Conservation (phyloP, 2,113 vertebrate genomes). For the Tursiops truncatus region DNA sequence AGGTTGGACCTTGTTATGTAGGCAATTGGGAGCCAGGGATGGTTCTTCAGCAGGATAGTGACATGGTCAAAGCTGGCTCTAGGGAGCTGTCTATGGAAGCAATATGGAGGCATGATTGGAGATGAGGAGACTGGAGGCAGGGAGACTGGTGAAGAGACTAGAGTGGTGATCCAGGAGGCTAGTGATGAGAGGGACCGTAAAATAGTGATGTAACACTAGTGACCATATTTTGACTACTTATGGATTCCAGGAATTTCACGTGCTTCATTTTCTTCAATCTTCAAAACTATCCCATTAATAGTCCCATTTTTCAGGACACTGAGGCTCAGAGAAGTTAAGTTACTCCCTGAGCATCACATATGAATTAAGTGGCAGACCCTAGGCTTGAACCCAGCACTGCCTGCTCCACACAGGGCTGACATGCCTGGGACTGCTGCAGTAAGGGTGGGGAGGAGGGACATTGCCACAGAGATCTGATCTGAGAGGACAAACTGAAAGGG, state of each 20-base stretch:
- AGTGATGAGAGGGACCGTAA: background rate
- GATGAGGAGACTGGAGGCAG: background rate
- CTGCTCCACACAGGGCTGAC: background rate
- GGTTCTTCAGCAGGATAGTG: background rate
- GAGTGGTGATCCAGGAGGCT: background rate
- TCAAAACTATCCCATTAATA: background rate
- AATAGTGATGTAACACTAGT: background rate
- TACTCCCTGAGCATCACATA: background rate
- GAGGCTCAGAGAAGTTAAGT: background rate
- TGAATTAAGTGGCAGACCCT: background rate
- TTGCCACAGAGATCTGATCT: background rate
- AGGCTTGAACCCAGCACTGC: background rate
- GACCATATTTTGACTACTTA: background rate
- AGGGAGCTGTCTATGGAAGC: background rate
- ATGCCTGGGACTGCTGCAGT: background rate
- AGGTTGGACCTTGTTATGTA: background rate
- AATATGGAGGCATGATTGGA: background rate
- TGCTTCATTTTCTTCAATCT: background rate
- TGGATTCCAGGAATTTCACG: too few species aligned
- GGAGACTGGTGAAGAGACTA: background rate
- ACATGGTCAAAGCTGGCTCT: background rate
- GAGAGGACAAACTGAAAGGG: background rate
- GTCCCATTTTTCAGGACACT: background rate
- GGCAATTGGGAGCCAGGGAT: background rate
- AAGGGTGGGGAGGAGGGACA: background rate